Conservation (phyloP, 2,113 vertebrate genomes). For the Tachycineta bicolor region DNA sequence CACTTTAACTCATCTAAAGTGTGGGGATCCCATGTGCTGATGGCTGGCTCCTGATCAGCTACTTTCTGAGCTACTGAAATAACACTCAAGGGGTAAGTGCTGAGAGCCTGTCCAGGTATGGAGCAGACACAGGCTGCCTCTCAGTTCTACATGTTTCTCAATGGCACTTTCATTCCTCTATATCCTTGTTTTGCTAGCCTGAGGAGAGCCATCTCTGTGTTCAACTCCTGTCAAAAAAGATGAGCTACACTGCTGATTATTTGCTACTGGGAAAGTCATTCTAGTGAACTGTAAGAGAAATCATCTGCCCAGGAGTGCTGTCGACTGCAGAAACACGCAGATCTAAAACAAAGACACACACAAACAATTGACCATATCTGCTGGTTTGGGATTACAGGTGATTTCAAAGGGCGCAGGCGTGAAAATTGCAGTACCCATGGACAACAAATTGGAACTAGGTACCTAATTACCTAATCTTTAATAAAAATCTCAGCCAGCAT, state of each 20-base stretch:
- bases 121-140: background rate
- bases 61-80: background rate
- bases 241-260: slow-evolving; percentile 60
- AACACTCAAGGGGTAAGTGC: background rate
- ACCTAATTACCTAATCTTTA: background rate
- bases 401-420: background rate
- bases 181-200: slow-evolving; percentile 19
- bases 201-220: slow-evolving; percentile 48
- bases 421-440: background rate
- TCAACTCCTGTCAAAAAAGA: slow-evolving; percentile 62
- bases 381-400: background rate
- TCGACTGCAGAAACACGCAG: background rate
- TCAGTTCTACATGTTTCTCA: background rate
- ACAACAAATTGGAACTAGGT: background rate
- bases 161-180: slow-evolving; percentile 8
- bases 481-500: background rate
- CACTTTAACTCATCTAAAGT: background rate
- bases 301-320: slow-evolving; percentile 48
- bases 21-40: background rate
- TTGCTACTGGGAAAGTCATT: slow-evolving; percentile 68
- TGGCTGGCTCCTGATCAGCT: background rate
- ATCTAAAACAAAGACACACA: slow-evolving; percentile 2
- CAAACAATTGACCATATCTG: background rate
- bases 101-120: background rate
- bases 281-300: slow-evolving; percentile 62